Conservation (phyloP, 2,888 invertebrate species). For the Priocnemis perturbator region DNA sequence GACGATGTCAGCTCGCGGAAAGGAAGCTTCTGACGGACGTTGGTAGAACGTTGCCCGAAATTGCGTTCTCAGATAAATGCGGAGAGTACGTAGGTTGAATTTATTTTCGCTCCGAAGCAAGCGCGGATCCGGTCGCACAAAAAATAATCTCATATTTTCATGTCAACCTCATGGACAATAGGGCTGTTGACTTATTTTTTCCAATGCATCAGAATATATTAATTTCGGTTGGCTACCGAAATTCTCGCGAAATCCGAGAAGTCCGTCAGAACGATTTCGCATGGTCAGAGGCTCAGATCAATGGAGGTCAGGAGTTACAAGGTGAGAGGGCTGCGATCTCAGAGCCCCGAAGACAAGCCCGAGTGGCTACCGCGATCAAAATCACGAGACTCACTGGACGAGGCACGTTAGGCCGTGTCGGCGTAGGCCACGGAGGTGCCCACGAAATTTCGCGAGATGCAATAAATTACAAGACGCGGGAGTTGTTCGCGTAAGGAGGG, state of each 20-base stretch:
- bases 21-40: not conserved
- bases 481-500: constrained; percentile 9
- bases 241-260: not conserved
- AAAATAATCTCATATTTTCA: no score
- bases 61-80: not conserved
- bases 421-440: constrained; percentile 17
- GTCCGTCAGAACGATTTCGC: constrained; percentile 3
- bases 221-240: not conserved
- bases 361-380: not conserved
- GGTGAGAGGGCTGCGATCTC: constrained; percentile 22
- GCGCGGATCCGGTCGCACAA: not conserved
- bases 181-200: not conserved
- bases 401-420: not conserved
- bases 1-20: constrained; percentile 23
- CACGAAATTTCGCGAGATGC: constrained; percentile 65
- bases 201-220: not conserved
- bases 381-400: not conserved
- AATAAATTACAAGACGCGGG: constrained; percentile 63
- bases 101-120: not conserved
- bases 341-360: constrained; percentile 15
- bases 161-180: no score
- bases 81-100: not conserved
- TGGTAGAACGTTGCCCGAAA: not conserved
- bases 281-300: constrained; percentile 27
- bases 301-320: constrained; percentile 30